Percentiles rank a stretch among this genome's conserved stretches.
Evolutionary conservation across 2,113 vertebrate species (phyloP).

Genomic region (Scomber colias): DNA sequence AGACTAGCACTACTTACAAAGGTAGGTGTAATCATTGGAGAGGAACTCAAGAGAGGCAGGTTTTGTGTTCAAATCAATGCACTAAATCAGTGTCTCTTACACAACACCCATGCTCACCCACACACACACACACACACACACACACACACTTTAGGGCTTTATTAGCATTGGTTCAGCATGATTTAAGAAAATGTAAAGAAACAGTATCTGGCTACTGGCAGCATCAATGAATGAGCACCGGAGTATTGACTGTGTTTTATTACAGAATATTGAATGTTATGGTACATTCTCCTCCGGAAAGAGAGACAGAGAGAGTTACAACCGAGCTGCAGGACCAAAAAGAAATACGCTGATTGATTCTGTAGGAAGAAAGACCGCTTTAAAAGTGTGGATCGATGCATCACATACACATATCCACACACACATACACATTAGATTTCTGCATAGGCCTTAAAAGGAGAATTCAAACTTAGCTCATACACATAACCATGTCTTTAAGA

Average conservation of each 20-base stretch:
- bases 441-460: background rate
- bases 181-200: slow-evolving; percentile 32
- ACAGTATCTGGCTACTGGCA: background rate
- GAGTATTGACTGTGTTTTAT: slow-evolving; percentile 31
- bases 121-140: background rate
- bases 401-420: background rate
- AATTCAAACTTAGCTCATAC: background rate
- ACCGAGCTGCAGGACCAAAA: background rate
- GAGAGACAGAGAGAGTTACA: background rate
- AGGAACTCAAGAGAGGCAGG: background rate
- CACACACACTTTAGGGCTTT: background rate
- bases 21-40: slow-evolving; percentile 6
- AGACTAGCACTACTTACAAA: too few species aligned
- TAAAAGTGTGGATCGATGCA: background rate
- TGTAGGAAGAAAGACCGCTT: background rate
- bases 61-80: slow-evolving; percentile 32
- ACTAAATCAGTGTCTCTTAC: slow-evolving; percentile 8
- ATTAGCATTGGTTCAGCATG: slow-evolving; percentile 18
- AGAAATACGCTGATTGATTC: background rate
- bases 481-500: too few species aligned
- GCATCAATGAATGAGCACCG: background rate
- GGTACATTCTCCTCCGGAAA: background rate
- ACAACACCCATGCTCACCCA: background rate
- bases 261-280: slow-evolving; percentile 26
- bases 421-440: background rate